These are phyloP conservation scores for Dryococelus australis DNA, from an alignment of 2,888 invertebrate genomes.

Conservation along the genomic window DNA sequence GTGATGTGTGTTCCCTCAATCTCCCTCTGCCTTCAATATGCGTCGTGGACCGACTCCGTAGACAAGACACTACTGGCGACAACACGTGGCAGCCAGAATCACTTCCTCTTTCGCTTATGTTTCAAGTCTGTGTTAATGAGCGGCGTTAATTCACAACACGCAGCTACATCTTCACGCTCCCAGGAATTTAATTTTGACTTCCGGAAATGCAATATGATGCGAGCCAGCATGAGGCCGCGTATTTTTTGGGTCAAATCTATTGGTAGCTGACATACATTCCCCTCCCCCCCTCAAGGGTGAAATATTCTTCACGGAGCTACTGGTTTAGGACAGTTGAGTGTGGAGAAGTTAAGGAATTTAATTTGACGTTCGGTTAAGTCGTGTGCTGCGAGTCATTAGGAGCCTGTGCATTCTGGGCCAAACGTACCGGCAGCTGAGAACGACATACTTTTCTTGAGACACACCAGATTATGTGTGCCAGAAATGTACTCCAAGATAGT, in stretches of 20 bases:
- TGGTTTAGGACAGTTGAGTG: not conserved
- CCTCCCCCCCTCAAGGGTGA: not conserved
- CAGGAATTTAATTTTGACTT: not conserved
- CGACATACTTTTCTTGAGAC: too few species aligned
- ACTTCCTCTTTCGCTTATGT: not conserved
- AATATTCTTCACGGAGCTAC: not conserved
- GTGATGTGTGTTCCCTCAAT: too few species aligned
- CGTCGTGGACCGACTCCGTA: too few species aligned
- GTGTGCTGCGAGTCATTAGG: not conserved
- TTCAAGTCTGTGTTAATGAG: not conserved
- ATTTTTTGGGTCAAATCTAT: constrained; percentile 8
- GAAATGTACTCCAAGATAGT: too few species aligned
- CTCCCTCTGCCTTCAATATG: too few species aligned
- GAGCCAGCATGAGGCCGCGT: not conserved
- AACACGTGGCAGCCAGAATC: too few species aligned
- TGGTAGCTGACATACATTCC: not conserved
- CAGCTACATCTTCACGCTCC: not conserved
- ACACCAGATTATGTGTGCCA: too few species aligned
- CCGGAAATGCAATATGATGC: not conserved
- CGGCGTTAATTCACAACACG: not conserved
- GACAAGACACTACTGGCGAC: too few species aligned
- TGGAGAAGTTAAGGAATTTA: not conserved
- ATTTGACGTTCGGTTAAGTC: not conserved
- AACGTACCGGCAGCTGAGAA: too few species aligned
- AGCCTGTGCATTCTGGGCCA: too few species aligned